phyloP scores from a whole-genome alignment of 2,888 invertebrate genomes.

The Cotesia congregata region DNA sequence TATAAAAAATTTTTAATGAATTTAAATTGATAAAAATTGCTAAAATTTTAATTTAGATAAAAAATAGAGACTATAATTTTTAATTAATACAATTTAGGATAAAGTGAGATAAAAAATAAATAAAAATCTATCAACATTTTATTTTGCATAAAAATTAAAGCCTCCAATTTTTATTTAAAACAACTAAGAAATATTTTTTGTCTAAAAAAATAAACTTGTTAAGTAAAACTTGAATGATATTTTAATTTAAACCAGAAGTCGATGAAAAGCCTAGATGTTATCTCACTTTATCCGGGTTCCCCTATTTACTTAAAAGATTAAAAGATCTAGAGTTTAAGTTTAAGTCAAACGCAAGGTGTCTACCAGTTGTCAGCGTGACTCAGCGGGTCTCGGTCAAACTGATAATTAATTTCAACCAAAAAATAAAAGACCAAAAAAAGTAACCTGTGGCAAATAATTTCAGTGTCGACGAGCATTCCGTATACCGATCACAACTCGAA shows the following conservation, averaged over 20 bases:
- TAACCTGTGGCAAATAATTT: constrained; percentile 37
- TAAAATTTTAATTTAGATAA: too few relatives aligned
- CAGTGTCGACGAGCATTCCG: constrained; percentile 59
- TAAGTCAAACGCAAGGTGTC: neutral
- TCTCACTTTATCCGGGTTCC: neutral
- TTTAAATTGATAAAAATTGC: too few relatives aligned
- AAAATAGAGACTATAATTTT: too few relatives aligned
- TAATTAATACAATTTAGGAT: too few relatives aligned
- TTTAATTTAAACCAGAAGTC: neutral
- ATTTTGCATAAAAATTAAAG: too few relatives aligned
- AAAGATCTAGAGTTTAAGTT: neutral
- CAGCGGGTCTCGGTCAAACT: neutral
- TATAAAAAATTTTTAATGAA: too few relatives aligned
- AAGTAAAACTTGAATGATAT: neutral
- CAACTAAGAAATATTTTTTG: too few relatives aligned
- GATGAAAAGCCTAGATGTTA: neutral
- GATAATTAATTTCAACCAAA: neutral
- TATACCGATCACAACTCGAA: constrained; percentile 63
- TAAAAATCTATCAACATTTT: too few relatives aligned
- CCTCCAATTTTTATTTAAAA: too few relatives aligned
- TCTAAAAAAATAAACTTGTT: too few relatives aligned
- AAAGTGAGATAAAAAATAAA: too few relatives aligned
- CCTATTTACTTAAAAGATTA: neutral
- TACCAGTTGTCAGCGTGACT: neutral
- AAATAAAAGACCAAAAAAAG: neutral